Evolutionary conservation across 2,113 vertebrate species (phyloP).

Genomic region (Hippocampus abdominalis): DNA sequence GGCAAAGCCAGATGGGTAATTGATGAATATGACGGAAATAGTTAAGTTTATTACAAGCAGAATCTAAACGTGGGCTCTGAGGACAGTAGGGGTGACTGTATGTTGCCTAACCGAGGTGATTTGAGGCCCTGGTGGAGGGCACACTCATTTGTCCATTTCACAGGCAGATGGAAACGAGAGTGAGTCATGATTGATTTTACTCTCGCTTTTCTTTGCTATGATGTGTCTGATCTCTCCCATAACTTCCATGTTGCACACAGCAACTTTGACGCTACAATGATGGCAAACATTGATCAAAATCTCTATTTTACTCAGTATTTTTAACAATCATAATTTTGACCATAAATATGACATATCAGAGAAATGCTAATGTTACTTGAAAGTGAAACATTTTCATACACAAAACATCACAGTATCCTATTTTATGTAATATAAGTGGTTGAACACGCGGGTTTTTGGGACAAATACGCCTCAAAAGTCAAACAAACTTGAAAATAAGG

Average conservation of each 20-base stretch:
- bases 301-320: background rate
- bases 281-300: constrained; percentile 5
- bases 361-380: background rate
- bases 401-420: no score
- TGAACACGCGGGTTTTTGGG: no score
- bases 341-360: background rate
- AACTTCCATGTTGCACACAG: constrained; percentile 17
- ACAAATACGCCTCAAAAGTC: no score
- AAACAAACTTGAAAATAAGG: no score
- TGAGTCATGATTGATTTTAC: constrained; percentile 49
- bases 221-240: constrained; percentile 28
- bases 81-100: constrained; percentile 16
- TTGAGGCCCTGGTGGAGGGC: constrained; percentile 27
- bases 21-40: constrained; percentile 33
- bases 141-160: constrained; percentile 38
- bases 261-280: background rate
- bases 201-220: constrained; percentile 31
- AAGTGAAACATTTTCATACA: no score
- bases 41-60: constrained; percentile 13
- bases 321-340: background rate
- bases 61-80: constrained; percentile 16
- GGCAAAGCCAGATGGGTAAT: constrained; percentile 49
- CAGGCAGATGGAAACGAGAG: constrained; percentile 47
- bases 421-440: no score
- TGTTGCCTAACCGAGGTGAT: constrained; percentile 28